These are phyloP conservation scores for Cremastobaeus sp. DNA, from an alignment of 2,888 invertebrate species.

Conservation along the genomic window DNA sequence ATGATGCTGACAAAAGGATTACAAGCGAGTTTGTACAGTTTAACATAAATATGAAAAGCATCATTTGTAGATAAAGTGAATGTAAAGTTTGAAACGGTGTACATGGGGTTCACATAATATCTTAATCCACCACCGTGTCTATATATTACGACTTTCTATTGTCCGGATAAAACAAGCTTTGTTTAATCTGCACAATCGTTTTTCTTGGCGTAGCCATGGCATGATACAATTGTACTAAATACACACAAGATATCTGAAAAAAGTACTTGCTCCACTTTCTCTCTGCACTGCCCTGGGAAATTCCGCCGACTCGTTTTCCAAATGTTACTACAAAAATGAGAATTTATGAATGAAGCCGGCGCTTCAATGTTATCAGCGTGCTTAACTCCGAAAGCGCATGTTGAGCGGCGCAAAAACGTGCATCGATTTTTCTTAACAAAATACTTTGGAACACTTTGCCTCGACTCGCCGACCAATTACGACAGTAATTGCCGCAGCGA, in stretches of 20 bases:
- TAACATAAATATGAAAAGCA: conserved; percentile 29
- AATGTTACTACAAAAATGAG: conserved; percentile 11
- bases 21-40: conserved; percentile 2
- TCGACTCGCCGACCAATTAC: conserved; percentile 16
- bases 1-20: conserved; percentile 12
- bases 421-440: too few species aligned
- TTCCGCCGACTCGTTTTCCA: conserved; percentile 5
- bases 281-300: conserved; percentile 31
- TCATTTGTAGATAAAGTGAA: conserved; percentile 29
- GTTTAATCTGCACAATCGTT: conserved; percentile 45
- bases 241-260: conserved; percentile 41
- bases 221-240: conserved; percentile 38
- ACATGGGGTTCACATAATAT: conserved; percentile 41
- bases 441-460: too few species aligned
- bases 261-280: conserved; percentile 35
- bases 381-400: too few species aligned
- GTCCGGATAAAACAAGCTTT: conserved; percentile 42
- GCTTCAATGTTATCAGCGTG: too few species aligned
- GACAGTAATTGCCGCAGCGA: conserved; percentile 9
- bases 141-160: conserved; percentile 46
- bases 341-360: too few species aligned
- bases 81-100: conserved; percentile 28
- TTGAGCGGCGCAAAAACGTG: too few species aligned
- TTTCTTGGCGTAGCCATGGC: conserved; percentile 29
- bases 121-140: conserved; percentile 43